Conservation (phyloP, 2,113 vertebrate species). For the Axis porcinus region DNA sequence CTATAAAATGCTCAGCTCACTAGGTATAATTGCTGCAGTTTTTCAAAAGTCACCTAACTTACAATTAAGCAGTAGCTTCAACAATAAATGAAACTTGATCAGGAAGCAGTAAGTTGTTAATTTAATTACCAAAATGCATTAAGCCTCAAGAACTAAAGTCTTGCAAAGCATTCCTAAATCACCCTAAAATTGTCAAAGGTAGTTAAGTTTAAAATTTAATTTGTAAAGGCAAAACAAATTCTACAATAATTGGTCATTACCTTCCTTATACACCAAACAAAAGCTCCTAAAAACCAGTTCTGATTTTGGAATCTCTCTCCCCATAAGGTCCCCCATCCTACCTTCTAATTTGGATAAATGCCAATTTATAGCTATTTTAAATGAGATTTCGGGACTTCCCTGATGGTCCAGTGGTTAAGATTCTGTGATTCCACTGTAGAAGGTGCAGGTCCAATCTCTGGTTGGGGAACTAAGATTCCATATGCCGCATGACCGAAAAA, state of each 20-base stretch:
- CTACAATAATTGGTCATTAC: not conserved
- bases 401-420: not conserved
- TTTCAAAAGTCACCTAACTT: constrained; percentile 36
- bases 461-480: not conserved
- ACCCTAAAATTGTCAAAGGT: not conserved
- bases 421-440: not conserved
- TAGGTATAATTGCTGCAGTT: not conserved
- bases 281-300: not conserved
- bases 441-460: not conserved
- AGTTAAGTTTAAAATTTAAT: constrained; percentile 10
- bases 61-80: not conserved
- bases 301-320: not conserved
- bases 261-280: not conserved
- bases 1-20: not conserved
- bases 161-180: not conserved
- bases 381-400: not conserved
- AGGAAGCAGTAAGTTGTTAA: constrained; percentile 16
- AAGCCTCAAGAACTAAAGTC: not conserved
- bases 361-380: not conserved
- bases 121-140: constrained; percentile 49
- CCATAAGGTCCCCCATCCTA: not conserved
- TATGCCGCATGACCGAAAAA: not conserved
- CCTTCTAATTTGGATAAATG: not conserved
- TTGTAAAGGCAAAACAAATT: constrained; percentile 18
- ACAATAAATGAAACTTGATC: not conserved